Evolutionary conservation across 2,113 vertebrate genomes (phyloP), one percentile per base, ranked within the genome.

Genomic region (Amazona vittata): DNA sequence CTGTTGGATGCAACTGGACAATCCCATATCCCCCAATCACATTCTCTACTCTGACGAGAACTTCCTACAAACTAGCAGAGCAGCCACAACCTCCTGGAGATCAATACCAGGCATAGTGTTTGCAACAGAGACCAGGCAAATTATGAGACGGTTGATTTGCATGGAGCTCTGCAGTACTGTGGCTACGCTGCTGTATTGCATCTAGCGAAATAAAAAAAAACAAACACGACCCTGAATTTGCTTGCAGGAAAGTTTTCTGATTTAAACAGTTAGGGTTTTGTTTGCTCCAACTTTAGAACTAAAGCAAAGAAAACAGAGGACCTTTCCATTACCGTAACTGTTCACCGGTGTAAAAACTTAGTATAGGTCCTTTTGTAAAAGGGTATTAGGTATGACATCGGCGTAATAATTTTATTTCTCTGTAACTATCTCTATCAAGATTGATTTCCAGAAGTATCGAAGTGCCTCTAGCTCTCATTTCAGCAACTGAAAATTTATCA

Each of bases 361-460:
- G n/a, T n/a, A n/a, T n/a, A n/a, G n/a, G n/a, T n/a, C n/a, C n/a
- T n/a, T n/a, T n/a, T n/a, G n/a, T n/a, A n/a, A n/a, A n/a, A n/a
- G n/a, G n/a, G n/a, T n/a, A n/a, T n/a, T n/a, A n/a, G n/a, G n/a
- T n/a, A n/a, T n/a, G n/a, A n/a, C n/a, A n/a, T n/a, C n/a, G n/a
- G n/a, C n/a, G n/a, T n/a, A n/a, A n/a, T n/a, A n/a, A n/a, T n/a
- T n/a, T n/a, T n/a, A n/a, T 89, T 78, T 83, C 49, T 94, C 79
- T 90, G 19, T 47, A 82, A 64, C 65, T 39, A 28, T 73, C 49
- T 87, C 62, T 44, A 86, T 60, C 57, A 79, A 86, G 44, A 84
- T 79, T 89, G 37, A 91, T 82, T 89, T 87, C 89, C 47, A 73
- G n/a, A 78, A 91, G 28, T 49, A 89, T 68, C 35, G 82, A 94